Conservation (phyloP, 1,140 invertebrate species). For the Rhopalosiphum padi region DNA sequence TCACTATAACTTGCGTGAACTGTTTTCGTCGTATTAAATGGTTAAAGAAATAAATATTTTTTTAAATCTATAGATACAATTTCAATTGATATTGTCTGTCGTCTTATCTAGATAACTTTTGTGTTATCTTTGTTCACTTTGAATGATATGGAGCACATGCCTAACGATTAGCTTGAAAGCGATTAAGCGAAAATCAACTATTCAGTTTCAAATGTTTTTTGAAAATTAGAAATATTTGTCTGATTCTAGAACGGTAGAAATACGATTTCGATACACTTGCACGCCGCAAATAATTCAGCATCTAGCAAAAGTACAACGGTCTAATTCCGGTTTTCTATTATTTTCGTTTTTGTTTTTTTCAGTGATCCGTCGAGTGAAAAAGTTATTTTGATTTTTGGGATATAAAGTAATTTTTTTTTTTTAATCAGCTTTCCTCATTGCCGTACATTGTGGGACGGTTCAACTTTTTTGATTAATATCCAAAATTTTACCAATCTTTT, state of each 20-base stretch:
- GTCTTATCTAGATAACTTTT: too few species aligned
- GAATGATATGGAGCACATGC: too few species aligned
- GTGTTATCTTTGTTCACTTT: too few species aligned
- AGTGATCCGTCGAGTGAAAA: not conserved
- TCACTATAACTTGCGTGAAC: too few species aligned
- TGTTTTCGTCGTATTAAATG: too few species aligned
- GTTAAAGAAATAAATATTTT: too few species aligned
- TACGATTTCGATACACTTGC: not conserved
- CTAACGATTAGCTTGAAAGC: too few species aligned
- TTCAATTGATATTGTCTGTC: too few species aligned
- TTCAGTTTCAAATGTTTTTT: too few species aligned
- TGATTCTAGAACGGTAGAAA: not conserved
- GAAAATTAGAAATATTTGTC: too few species aligned
- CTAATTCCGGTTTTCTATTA: not conserved
- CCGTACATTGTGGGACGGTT: not conserved
- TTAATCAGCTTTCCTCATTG: not conserved
- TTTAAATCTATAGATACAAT: too few species aligned
- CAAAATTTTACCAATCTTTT: conserved; percentile 41
- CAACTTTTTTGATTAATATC: conserved; percentile 39
- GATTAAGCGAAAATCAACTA: too few species aligned
- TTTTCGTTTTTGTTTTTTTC: not conserved
- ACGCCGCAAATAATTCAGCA: not conserved
- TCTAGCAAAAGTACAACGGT: not conserved
- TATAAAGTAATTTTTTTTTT: not conserved
- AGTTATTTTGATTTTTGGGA: not conserved